phyloP scores from a whole-genome alignment of 2,797 vertebrate species.

The Leptatherina wallacei region DNA sequence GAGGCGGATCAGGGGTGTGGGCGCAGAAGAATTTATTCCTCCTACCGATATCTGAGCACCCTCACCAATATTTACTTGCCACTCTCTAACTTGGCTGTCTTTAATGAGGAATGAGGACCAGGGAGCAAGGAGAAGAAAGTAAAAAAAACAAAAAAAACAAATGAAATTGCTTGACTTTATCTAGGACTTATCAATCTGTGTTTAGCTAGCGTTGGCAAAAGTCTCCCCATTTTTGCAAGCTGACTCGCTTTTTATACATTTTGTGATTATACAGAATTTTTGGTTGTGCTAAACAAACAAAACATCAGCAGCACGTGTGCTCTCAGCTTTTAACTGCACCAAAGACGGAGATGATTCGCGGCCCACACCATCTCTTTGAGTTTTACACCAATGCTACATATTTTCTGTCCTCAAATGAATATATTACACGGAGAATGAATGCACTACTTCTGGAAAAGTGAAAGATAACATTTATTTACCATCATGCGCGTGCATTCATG shows the following conservation, averaged over 20 bases:
- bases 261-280: conserved; percentile 63
- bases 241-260: conserved; percentile 53
- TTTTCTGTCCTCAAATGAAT: conserved; percentile 65
- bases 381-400: conserved; percentile 65
- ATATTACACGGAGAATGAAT: conserved; percentile 55
- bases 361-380: conserved; percentile 53
- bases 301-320: conserved; percentile 26
- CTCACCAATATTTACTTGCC: conserved; percentile 62
- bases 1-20: conserved; percentile 52
- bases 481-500: conserved; percentile 3
- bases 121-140: not conserved
- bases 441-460: conserved; percentile 47
- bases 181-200: conserved; percentile 34
- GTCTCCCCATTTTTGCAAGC: conserved; percentile 16
- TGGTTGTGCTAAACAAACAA: conserved; percentile 42
- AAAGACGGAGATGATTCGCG: conserved; percentile 71
- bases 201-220: conserved; percentile 29
- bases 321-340: conserved; percentile 59
- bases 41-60: conserved; percentile 49
- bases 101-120: conserved; percentile 52
- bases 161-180: conserved; percentile 8
- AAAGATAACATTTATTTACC: conserved; percentile 24
- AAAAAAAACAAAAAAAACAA: not conserved
- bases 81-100: conserved; percentile 47
- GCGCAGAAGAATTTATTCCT: conserved; percentile 57